Base-by-base conservation (phyloP, 1,140 invertebrate genomes). In the Steinernema khuongi region DNA sequence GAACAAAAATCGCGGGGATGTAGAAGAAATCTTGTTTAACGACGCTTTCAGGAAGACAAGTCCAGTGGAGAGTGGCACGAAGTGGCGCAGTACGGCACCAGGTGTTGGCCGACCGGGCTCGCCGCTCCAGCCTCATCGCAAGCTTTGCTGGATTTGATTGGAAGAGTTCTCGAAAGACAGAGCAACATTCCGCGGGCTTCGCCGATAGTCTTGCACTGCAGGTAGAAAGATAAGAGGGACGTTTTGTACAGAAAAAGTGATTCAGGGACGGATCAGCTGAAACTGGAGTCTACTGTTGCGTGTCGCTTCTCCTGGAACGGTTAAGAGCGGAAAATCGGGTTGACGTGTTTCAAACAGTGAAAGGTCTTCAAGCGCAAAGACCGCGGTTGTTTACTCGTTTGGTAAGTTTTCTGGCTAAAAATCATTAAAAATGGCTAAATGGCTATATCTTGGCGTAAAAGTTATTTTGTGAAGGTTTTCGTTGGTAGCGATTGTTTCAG, bases 291-390 rank as follows among this genome's bases (percentile, higher is more conserved):
- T 87, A 87, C 75, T 85, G 83, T 74, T 85, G 85, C 1, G 78
- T 86, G 18, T 85, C 83, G 74, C 76, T 86, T 28, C 74, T 88
- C 17, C 77, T 88, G 66, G 87, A 88, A 76, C 78, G 87, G 50
- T 81, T 87, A 70, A 85, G 86, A 70, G 79, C 86, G 26, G 88
- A 88, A 44, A 81, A 86, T 32, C 85, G 87, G 76, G 84, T 88
- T 7, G 87, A 88, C 72, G 86, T 88, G 7, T 88, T 87, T 81
- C 86, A 87, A 74, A 87, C 87, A 30, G 85, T 88, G 1, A 87
- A 86, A 82, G 67, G 74, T 31, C 73, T 83, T n/a, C 83, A 82
- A 73, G 50, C 67, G 17, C 79, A 81, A 68, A 33, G 81, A 4
- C 68, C 74, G 29, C 22, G 66, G 11, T 33, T 82, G 19, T 72